Percentiles rank a stretch among this genome's conserved stretches.
Evolutionary conservation across 1,140 invertebrate species (phyloP).

Genomic region (Zaprionus kolodkinae): DNA sequence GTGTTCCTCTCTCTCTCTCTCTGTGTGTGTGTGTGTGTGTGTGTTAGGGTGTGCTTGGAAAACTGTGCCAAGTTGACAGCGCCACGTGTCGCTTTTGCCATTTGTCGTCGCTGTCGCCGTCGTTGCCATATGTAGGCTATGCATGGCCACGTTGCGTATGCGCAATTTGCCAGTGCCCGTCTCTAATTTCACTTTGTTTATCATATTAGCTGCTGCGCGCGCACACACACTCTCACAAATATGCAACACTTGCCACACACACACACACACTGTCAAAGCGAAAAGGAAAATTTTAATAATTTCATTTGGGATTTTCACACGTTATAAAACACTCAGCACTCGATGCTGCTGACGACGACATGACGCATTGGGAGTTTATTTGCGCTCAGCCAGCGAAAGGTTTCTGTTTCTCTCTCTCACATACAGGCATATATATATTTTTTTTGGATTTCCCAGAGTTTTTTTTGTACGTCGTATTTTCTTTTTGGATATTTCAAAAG

Average conservation of each 20-base stretch:
- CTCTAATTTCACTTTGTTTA: slow-evolving; percentile 44
- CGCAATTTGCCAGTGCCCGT: slow-evolving; percentile 60
- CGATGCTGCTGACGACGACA: slow-evolving; percentile 53
- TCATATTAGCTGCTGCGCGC: slow-evolving; percentile 33
- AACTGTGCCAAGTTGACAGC: slow-evolving; percentile 78
- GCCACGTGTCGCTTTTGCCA: slow-evolving; percentile 41
- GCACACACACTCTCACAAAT: slow-evolving; percentile 3
- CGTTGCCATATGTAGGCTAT: slow-evolving; percentile 46
- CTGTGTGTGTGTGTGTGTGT: background rate
- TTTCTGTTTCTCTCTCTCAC: background rate
- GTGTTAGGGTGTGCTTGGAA: slow-evolving; percentile 25
- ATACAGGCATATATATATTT: background rate
- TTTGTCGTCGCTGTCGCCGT: slow-evolving; percentile 9
- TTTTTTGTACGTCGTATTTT: slow-evolving; percentile 23
- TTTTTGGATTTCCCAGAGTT: slow-evolving; percentile 34
- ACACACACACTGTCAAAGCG: slow-evolving; percentile 1
- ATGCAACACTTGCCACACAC: background rate
- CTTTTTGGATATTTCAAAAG: slow-evolving; percentile 27
- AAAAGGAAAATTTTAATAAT: slow-evolving; percentile 60
- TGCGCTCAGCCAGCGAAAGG: slow-evolving; percentile 27
- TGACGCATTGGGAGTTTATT: slow-evolving; percentile 74
- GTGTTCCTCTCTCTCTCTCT: background rate
- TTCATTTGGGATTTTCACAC: slow-evolving; percentile 71
- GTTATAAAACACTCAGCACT: slow-evolving; percentile 76
- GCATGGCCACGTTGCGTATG: slow-evolving; percentile 72